Evolutionary conservation across 2,113 vertebrate genomes (phyloP), one percentile per base, ranked within the genome.

Genomic region (Phoenicopterus ruber): DNA sequence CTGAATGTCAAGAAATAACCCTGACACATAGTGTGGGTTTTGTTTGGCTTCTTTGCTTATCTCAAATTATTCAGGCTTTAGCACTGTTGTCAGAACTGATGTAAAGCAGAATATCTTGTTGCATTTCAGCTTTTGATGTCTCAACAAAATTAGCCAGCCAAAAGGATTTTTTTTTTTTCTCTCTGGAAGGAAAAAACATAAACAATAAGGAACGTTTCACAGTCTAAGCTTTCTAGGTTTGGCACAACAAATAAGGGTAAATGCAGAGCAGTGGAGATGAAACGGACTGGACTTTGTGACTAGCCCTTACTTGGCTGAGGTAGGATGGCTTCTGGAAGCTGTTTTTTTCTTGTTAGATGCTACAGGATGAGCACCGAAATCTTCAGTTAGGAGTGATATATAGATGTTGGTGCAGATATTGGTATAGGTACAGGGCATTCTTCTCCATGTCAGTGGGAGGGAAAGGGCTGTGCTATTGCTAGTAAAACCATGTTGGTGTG

Each of bases 61-160:
- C 55, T 91, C 54, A 79, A 34, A 69, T 93, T 93, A 80, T 92
- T 93, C 78, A 85, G 54, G 40, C 88, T 92, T 96, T 77, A 90
- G 82, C 79, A 62, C 54, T 84, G 34, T 69, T 93, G 62, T 93
- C 87, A 93, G 36, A 85, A 67, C 49, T 77, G 78, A 86, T 61
- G 22, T 85, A 73, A 57, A 82, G 62, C 91, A 93, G 74, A 92
- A 9, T 65, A 82, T 90, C 58, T 82, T 82, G 49, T 13, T 93
- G 66, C 55, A 82, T 81, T 94, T 91, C 76, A 83, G 46, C 58
- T 74, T 95, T 58, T 83, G 32, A 83, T 88, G 67, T 92, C 65
- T 88, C 73, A 92, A 88, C 67, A 86, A 88, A 76, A 40, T 82
- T 61, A 79, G 65, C 28, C n/a, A 80, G 58, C 40, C 36, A 63